Evolutionary conservation across 2,797 vertebrate species (phyloP), one percentile per base, ranked within the genome.

Genomic region (Staurois parvus): DNA sequence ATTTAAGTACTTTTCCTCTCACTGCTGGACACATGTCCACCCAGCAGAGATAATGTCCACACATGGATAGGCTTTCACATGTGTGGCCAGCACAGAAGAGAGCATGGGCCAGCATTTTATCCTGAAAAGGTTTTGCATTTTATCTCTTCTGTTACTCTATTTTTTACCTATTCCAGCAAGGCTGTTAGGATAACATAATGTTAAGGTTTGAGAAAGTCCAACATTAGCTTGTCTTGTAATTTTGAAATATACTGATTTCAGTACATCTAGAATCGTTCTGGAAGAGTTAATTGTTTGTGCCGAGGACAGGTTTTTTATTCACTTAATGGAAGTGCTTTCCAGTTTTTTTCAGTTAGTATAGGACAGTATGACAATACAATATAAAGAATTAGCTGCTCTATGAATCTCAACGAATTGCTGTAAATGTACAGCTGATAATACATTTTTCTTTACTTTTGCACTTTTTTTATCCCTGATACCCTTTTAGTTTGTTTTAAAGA

Each of bases 391-490:
- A 34, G 73, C 81, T 76, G 81, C 73, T 75, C 29, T 79, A 6
- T 66, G 74, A 19, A 32, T 26, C 66, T 66, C 79, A 73, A 4
- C 67, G n/a, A 48, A 52, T 30, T 72, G n/a, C 29, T 72, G 79
- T 81, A 73, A 26, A 81, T 48, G 40, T 21, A 81, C 68, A 40
- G 30, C 69, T 26, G 15, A 42, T 59, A 62, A 75, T 29, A 30
- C 37, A 42, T 37, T 74, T 37, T 72, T 85, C 6, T 11, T 59
- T 45, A n/a, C 45, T 79, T 78, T 83, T 86, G 80, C 85, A 86
- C 85, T 86, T 86, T 86, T 83, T 78, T 56, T 52, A 29, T 76
- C 74, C 32, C n/a, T 28, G 34, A 12, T n/a, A 7, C 45, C 40
- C 0, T 28, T 24, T 70, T 72, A 59, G 26, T 81, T 59, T 73